Evolutionary conservation across 2,888 invertebrate species (phyloP).

Genomic region (Nemotelus pantherinus): DNA sequence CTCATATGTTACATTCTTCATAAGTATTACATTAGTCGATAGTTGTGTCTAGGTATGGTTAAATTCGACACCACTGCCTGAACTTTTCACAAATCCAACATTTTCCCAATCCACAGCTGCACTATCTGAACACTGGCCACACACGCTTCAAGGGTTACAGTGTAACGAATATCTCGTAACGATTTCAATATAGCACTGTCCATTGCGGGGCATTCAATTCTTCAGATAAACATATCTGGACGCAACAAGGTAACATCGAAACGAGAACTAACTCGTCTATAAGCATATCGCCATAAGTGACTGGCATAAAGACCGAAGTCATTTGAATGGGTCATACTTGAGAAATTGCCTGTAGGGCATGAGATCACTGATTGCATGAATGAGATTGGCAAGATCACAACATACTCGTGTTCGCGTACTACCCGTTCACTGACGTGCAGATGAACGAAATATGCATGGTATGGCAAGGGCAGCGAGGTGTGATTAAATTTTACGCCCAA

Average conservation of each 20-base stretch:
- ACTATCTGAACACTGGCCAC: no score
- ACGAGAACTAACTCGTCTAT: background rate
- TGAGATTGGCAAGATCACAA: constrained; percentile 27
- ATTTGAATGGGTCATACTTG: constrained; percentile 31
- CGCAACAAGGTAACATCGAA: no score
- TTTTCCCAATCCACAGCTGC: no score
- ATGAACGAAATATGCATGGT: constrained; percentile 4
- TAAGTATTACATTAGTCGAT: no score
- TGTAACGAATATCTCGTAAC: background rate
- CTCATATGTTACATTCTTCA: no score
- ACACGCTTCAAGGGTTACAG: constrained; percentile 25
- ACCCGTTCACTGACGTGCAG: background rate
- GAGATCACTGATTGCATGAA: constrained; percentile 31
- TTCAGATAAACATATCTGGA: background rate
- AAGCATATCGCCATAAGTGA: constrained; percentile 4
- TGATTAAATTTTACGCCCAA: constrained; percentile 27
- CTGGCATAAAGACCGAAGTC: background rate
- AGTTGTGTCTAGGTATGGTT: no score
- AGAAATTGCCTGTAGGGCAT: constrained; percentile 28
- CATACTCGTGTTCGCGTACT: background rate
- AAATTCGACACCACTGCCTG: no score
- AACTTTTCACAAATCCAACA: no score
- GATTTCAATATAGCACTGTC: constrained; percentile 24
- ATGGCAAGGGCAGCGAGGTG: constrained; percentile 17
- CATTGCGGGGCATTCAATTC: background rate